Evolutionary conservation across 2,797 vertebrate genomes (phyloP).

Genomic region (Chaunax sp.): DNA sequence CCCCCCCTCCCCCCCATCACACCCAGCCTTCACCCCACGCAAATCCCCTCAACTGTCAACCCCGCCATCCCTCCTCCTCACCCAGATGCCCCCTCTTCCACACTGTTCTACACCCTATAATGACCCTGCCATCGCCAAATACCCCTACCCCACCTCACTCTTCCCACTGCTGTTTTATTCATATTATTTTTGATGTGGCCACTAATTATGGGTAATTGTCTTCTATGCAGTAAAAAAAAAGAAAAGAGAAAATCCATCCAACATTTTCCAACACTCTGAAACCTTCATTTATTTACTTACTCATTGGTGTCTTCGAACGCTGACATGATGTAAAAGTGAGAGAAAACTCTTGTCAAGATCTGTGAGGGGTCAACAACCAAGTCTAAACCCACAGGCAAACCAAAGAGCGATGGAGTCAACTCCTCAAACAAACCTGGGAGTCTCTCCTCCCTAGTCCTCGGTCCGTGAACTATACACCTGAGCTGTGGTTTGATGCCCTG

Average conservation of each 20-base stretch:
- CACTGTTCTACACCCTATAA: constrained; percentile 62
- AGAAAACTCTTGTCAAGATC: constrained; percentile 36
- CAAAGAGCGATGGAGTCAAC: constrained; percentile 24
- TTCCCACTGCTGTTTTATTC: constrained; percentile 67
- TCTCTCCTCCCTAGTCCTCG: constrained; percentile 44
- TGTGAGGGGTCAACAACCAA: constrained; percentile 47
- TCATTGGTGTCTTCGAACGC: background rate
- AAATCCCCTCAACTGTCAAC: constrained; percentile 74
- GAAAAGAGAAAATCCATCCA: constrained; percentile 3
- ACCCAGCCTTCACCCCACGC: constrained; percentile 67
- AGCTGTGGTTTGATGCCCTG: constrained; percentile 35
- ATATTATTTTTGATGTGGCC: constrained; percentile 58
- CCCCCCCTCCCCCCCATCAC: constrained; percentile 9
- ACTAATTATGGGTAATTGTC: constrained; percentile 52
- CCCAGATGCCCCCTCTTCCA: constrained; percentile 61
- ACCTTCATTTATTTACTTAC: constrained; percentile 29
- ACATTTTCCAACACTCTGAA: background rate
- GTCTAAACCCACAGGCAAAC: constrained; percentile 43
- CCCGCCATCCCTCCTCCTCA: constrained; percentile 43
- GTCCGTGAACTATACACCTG: constrained; percentile 42
- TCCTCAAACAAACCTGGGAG: constrained; percentile 39
- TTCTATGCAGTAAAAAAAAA: constrained; percentile 6
- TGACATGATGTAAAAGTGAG: constrained; percentile 40
- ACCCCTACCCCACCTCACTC: constrained; percentile 41
- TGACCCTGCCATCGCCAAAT: constrained; percentile 62